phyloP scores from a whole-genome alignment of 2,888 invertebrate species.

The Ichneumoninae sp. region DNA sequence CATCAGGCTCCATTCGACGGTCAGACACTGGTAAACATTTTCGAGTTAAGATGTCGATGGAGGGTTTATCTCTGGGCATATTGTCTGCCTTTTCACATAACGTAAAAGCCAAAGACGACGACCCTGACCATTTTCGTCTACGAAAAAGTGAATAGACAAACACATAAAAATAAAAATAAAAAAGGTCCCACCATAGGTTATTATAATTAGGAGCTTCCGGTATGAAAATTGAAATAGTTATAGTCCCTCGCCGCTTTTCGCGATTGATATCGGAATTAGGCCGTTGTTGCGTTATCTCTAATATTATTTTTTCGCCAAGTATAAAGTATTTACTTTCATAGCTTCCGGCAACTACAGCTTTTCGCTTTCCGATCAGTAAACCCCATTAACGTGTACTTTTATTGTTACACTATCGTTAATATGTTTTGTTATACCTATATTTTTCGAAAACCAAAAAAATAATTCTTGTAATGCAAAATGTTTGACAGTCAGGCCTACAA shows the following conservation, averaged over 20 bases:
- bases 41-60: conserved; percentile 32
- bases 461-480: background rate
- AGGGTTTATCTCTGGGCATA: background rate
- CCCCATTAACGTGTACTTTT: background rate
- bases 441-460: background rate
- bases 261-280: conserved; percentile 23
- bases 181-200: background rate
- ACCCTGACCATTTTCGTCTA: conserved; percentile 19
- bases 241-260: conserved; percentile 2
- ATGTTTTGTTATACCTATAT: background rate
- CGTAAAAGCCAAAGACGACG: conserved; percentile 54
- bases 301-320: background rate
- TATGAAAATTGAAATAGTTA: background rate
- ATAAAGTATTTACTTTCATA: background rate
- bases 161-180: background rate
- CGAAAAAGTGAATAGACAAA: conserved; percentile 28
- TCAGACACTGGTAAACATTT: conserved; percentile 26
- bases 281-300: conserved; percentile 17
- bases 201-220: conserved; percentile 3
- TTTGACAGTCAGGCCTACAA: background rate
- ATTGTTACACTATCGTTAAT: too few relatives aligned
- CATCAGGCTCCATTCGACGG: conserved; percentile 20
- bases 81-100: conserved; percentile 39
- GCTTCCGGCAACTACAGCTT: conserved; percentile 3
- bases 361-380: background rate